Evolutionary conservation across 1,140 invertebrate genomes (phyloP).

Genomic region (Laupala kohalensis): DNA sequence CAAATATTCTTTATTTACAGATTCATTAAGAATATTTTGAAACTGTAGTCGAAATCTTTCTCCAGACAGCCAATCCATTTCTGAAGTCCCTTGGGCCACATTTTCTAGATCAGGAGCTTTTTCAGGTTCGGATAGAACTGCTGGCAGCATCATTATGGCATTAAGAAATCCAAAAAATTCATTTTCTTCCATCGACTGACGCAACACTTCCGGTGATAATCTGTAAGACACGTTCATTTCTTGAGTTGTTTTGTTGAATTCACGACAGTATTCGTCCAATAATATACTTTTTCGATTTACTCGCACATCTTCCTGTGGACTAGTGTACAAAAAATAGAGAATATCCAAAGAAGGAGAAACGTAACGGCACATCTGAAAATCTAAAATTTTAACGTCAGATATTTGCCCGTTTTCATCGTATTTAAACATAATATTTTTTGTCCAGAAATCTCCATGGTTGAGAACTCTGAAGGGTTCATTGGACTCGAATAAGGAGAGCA

Average conservation of each 20-base stretch:
- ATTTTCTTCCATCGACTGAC: slow-evolving; percentile 22
- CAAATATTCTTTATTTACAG: neutral
- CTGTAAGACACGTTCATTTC: slow-evolving; percentile 27
- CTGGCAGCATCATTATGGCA: slow-evolving; percentile 14
- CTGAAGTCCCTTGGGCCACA: neutral
- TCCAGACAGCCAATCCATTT: neutral
- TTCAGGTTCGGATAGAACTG: slow-evolving; percentile 12
- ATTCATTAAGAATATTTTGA: neutral
- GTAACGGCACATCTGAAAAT: slow-evolving; percentile 20
- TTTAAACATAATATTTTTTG: slow-evolving; percentile 25
- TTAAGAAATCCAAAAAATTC: slow-evolving; percentile 23
- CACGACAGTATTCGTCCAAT: slow-evolving; percentile 28
- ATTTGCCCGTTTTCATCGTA: slow-evolving; percentile 11
- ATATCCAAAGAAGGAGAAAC: slow-evolving; percentile 38
- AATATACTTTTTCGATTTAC: slow-evolving; percentile 26
- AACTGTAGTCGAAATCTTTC: neutral
- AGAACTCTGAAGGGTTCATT: slow-evolving; percentile 18
- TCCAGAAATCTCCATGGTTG: slow-evolving; percentile 27
- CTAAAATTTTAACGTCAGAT: slow-evolving; percentile 12
- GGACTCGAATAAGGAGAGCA: neutral
- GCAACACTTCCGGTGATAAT: slow-evolving; percentile 27
- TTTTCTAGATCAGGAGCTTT: slow-evolving; percentile 9
- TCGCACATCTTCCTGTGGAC: slow-evolving; percentile 26
- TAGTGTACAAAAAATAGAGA: slow-evolving; percentile 41
- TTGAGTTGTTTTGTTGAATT: slow-evolving; percentile 25